Evolutionary conservation across 2,888 invertebrate genomes (phyloP).

Genomic region (Drosophila falleni): DNA sequence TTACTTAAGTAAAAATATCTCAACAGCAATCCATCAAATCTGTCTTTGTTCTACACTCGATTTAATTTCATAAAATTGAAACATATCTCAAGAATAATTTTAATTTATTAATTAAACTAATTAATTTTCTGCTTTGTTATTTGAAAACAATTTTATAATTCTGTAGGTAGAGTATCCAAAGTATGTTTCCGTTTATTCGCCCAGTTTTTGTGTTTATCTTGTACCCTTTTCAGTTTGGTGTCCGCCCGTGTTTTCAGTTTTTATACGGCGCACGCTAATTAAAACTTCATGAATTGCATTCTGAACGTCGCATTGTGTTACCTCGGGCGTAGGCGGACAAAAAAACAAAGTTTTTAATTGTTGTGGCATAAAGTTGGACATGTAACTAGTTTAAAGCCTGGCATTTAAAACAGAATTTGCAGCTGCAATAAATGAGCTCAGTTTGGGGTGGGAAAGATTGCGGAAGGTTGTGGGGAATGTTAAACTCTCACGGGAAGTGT

Average conservation of each 20-base stretch:
- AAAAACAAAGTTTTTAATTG: slow-evolving; percentile 31
- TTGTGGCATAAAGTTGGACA: slow-evolving; percentile 55
- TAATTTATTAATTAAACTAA: no score
- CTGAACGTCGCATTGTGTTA: slow-evolving; percentile 20
- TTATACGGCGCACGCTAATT: slow-evolving; percentile 51
- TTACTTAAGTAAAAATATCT: not conserved
- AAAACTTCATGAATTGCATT: slow-evolving; percentile 67
- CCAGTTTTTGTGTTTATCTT: slow-evolving; percentile 11
- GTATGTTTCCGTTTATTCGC: not conserved
- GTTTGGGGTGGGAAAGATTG: not conserved
- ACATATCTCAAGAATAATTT: no score
- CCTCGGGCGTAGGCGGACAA: slow-evolving; percentile 1
- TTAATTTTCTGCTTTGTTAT: not conserved
- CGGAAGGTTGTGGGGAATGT: not conserved
- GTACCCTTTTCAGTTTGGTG: slow-evolving; percentile 8
- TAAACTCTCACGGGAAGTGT: slow-evolving; percentile 19
- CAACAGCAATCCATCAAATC: not conserved
- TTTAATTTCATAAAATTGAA: not conserved
- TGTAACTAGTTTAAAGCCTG: slow-evolving; percentile 38
- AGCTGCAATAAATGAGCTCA: slow-evolving; percentile 16
- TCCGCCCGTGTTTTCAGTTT: slow-evolving; percentile 29
- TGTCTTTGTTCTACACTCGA: not conserved
- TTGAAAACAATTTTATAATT: not conserved
- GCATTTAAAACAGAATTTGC: slow-evolving; percentile 14
- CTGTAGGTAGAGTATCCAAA: not conserved